Conservation (phyloP, 2,797 vertebrate genomes). For the Molothrus aeneus region DNA sequence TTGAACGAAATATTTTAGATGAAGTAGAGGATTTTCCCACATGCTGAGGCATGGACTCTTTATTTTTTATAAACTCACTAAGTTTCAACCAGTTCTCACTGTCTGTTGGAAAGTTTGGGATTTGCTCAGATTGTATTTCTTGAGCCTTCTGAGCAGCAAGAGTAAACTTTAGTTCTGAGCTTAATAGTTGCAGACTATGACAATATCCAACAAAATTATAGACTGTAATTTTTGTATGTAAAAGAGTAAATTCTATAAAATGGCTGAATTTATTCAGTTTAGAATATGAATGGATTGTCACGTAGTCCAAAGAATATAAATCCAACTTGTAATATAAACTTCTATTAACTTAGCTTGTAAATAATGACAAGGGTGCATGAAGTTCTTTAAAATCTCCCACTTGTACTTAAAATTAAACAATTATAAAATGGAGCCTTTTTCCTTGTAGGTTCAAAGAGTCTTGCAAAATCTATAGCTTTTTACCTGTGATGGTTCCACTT, state of each 20-base stretch:
- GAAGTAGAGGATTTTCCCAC: neutral
- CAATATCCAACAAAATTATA: slow-evolving; percentile 15
- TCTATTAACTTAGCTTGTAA: slow-evolving; percentile 30
- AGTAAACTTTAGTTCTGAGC: neutral
- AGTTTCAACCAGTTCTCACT: neutral
- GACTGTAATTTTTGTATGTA: slow-evolving; percentile 20
- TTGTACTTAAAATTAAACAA: slow-evolving; percentile 19
- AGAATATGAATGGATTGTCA: slow-evolving; percentile 25
- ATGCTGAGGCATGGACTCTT: neutral
- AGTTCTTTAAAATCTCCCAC: slow-evolving; percentile 49
- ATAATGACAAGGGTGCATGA: slow-evolving; percentile 46
- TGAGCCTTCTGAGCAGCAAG: neutral
- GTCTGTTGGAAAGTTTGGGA: neutral
- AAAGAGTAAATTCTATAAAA: slow-evolving; percentile 32
- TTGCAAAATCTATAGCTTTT: neutral
- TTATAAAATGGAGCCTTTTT: neutral
- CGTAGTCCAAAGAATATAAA: slow-evolving; percentile 45
- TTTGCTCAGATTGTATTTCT: neutral
- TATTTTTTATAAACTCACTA: neutral
- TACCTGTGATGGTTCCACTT: neutral
- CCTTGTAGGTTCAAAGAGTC: neutral
- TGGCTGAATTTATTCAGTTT: neutral
- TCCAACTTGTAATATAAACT: slow-evolving; percentile 47
- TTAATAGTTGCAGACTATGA: neutral
- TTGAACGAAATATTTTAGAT: neutral